Base-by-base conservation (phyloP, 2,113 vertebrate species). In the Saccopteryx leptura region DNA sequence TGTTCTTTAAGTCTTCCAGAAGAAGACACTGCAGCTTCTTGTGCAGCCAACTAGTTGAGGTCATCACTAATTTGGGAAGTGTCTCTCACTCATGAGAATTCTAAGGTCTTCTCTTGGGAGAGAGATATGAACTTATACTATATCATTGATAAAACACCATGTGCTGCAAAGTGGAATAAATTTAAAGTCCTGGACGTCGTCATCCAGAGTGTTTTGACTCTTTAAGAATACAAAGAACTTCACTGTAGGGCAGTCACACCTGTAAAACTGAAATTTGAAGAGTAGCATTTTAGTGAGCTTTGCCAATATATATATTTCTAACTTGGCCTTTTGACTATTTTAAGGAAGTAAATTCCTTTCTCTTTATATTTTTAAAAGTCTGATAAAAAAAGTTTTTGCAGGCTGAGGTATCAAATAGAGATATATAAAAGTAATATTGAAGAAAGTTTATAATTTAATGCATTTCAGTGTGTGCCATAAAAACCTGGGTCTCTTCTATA, bases 1-100 rank as follows among this genome's bases (percentile, higher is more conserved):
- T 46, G 24, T 50, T 92, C 71, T 94, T 69, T 90, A 90, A 94
- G 54, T 46, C 60, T 96, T 95, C 52, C n/a, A 52, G n/a, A 85
- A 89, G 92, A 65, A 74, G 65, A 54, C 39, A 21, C 50, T 39
- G 15, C 15, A 79, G 33, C 14, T 33, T 92, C n/a, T 81, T 76
- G 39, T 4, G 48, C 39, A 88, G 48, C 39, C 33, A 76, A 21
- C 18, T 23, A 71, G 10, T 60, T 90, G 24, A 52, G n/a, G 31
- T 66, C 60, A 72, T 54, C 78, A 86, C 33, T 52, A 46, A 61
- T 79, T 90, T 93, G 69, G 60, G 11, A 89, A 93, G 31, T 74
- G n/a, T 92, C 72, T 92, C 72, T 93, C 46, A 52, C 24, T 95
- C 46, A 61, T 7, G 28, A 91, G 52, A 69, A 24, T 89, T 79